These are phyloP conservation scores for Rhorus exstirpatorius DNA, from an alignment of 2,888 invertebrate genomes.

Conservation along the genomic window DNA sequence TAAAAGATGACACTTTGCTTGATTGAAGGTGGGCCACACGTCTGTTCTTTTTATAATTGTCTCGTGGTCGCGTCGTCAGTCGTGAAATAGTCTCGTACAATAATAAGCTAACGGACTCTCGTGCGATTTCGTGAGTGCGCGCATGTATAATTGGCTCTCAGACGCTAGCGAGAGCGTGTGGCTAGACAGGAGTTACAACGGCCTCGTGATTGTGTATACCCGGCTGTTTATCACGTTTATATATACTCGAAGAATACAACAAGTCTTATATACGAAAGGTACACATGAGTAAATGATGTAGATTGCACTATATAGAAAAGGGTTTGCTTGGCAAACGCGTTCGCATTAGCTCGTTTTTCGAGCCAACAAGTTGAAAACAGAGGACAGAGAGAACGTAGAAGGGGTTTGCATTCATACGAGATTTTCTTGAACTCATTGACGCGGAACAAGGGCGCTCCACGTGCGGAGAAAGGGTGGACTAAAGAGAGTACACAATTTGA, in stretches of 20 bases:
- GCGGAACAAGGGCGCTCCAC: neutral
- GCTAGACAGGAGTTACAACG: neutral
- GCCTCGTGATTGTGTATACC: neutral
- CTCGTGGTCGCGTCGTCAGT: constrained; percentile 29
- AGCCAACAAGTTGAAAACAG: neutral
- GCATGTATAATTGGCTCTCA: constrained; percentile 40
- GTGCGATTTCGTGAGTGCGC: constrained; percentile 23
- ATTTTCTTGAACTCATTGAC: constrained; percentile 23
- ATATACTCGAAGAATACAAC: neutral
- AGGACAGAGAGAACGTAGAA: neutral
- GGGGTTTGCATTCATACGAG: neutral
- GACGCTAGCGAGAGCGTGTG: constrained; percentile 12
- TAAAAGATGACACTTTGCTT: constrained; percentile 5
- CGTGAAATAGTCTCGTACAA: constrained; percentile 6
- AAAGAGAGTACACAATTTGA: neutral
- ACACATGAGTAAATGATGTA: constrained; percentile 34
- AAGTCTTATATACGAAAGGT: neutral
- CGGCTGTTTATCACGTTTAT: neutral
- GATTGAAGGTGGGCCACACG: constrained; percentile 31
- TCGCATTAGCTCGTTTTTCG: neutral
- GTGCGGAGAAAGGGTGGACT: constrained; percentile 29
- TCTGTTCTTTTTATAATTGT: constrained; percentile 56
- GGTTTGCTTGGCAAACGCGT: constrained; percentile 24
- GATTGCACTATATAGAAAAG: constrained; percentile 34
- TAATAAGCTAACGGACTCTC: constrained; percentile 40